phyloP scores from a whole-genome alignment of 2,797 vertebrate species.

The Hypotaenidia philippensis region DNA sequence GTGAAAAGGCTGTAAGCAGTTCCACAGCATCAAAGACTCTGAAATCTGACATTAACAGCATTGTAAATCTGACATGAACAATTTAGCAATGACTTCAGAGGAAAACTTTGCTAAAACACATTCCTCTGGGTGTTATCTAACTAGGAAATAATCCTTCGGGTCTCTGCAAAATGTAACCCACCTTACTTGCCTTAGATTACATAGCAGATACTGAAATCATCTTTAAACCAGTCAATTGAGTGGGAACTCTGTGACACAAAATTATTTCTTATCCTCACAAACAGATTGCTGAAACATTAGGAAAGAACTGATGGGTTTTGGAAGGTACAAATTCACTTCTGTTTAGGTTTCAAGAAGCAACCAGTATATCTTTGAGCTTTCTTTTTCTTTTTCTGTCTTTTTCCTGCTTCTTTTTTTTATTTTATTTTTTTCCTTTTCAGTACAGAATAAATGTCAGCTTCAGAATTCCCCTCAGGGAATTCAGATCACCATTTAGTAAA shows the following conservation, averaged over 20 bases:
- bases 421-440: not conserved
- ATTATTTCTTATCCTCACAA: conserved; percentile 25
- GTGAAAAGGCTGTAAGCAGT: conserved; percentile 29
- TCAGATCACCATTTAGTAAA: not conserved
- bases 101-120: conserved; percentile 50
- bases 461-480: not conserved
- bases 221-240: conserved; percentile 23
- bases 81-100: conserved; percentile 54
- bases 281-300: not conserved
- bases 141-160: conserved; percentile 42
- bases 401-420: not conserved
- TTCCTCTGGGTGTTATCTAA: conserved; percentile 41
- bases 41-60: conserved; percentile 52
- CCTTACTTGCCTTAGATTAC: conserved; percentile 17
- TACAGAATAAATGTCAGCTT: not conserved
- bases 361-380: not conserved
- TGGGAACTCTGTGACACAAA: not conserved
- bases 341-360: not conserved
- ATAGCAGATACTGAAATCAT: conserved; percentile 8
- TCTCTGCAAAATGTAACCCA: conserved; percentile 32
- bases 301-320: not conserved
- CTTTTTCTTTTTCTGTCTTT: not conserved
- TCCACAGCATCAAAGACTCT: conserved; percentile 46
- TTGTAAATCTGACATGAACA: conserved; percentile 57
- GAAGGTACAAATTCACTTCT: not conserved